A percentile compares a stretch with the other conserved stretches of the same genome.
Evolutionary conservation across 2,888 invertebrate genomes (phyloP).

Genomic region (Caenorhabditis sp.): DNA sequence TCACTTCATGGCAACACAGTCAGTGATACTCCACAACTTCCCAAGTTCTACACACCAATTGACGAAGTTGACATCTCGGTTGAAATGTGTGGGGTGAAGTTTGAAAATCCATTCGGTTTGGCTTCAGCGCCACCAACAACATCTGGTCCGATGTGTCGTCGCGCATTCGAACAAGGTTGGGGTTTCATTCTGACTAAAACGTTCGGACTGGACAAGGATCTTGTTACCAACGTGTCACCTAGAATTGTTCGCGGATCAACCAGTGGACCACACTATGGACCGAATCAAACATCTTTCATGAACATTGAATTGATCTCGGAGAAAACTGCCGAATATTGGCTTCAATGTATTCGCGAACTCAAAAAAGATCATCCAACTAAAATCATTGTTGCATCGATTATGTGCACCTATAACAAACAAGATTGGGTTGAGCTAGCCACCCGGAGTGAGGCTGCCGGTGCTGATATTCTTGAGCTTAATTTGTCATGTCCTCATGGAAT

Average conservation of each 20-base stretch:
- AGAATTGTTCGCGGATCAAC: constrained; percentile 92
- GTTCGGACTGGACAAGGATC: constrained; percentile 90
- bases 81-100: constrained; percentile 89
- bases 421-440: constrained; percentile 88
- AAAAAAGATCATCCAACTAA: constrained; percentile 81
- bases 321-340: constrained; percentile 93
- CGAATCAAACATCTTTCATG: constrained; percentile 87
- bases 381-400: constrained; percentile 68
- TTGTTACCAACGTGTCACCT: constrained; percentile 95
- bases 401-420: constrained; percentile 71
- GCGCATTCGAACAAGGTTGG: constrained; percentile 96
- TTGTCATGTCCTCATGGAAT: constrained; percentile 98
- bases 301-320: constrained; percentile 98
- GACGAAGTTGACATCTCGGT: constrained; percentile 93
- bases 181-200: constrained; percentile 97
- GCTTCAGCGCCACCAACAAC: constrained; percentile 97
- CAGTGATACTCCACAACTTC: constrained; percentile 80
- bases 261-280: constrained; percentile 85
- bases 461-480: constrained; percentile 94
- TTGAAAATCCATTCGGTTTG: constrained; percentile 94
- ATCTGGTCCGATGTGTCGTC: constrained; percentile 83
- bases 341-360: constrained; percentile 84
- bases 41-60: constrained; percentile 89
- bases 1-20: constrained; percentile 76
- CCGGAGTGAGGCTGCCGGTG: constrained; percentile 81